Percentiles rank a stretch among this genome's conserved stretches.
phyloP scores from a whole-genome alignment of 2,797 vertebrate species.

The Neosilurus mollespiculum region DNA sequence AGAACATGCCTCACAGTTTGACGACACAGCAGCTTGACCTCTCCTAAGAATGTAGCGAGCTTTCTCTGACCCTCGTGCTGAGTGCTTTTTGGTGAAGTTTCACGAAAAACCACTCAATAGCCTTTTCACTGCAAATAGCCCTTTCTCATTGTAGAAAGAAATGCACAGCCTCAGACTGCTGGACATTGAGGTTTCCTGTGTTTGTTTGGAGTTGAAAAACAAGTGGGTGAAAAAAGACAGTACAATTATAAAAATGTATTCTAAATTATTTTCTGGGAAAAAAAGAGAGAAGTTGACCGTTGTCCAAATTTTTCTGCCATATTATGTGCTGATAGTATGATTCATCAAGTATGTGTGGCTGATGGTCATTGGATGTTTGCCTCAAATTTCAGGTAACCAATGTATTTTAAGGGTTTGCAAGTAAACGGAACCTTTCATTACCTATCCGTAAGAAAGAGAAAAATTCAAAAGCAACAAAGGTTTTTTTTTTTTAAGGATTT shows the following conservation, averaged over 20 bases:
- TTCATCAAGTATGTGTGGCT: background rate
- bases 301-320: background rate
- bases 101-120: conserved; percentile 44
- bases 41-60: conserved; percentile 40
- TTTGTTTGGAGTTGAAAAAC: conserved; percentile 1
- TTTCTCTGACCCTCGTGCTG: conserved; percentile 44
- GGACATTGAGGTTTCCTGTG: background rate
- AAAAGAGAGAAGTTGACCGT: background rate
- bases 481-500: background rate
- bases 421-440: background rate
- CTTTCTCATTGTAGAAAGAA: conserved; percentile 28
- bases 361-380: background rate
- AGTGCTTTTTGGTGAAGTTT: conserved; percentile 40
- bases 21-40: conserved; percentile 47
- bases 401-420: background rate
- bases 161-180: background rate
- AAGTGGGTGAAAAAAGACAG: too few relatives aligned
- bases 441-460: too few relatives aligned
- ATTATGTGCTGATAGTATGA: background rate
- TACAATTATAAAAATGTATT: background rate
- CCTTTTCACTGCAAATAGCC: conserved; percentile 47
- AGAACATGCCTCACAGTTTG: conserved; percentile 52
- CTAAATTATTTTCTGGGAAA: background rate
- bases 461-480: too few relatives aligned
- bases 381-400: background rate